Evolutionary conservation across 2,888 invertebrate species (phyloP).

Genomic region (Drosophila rellima): DNA sequence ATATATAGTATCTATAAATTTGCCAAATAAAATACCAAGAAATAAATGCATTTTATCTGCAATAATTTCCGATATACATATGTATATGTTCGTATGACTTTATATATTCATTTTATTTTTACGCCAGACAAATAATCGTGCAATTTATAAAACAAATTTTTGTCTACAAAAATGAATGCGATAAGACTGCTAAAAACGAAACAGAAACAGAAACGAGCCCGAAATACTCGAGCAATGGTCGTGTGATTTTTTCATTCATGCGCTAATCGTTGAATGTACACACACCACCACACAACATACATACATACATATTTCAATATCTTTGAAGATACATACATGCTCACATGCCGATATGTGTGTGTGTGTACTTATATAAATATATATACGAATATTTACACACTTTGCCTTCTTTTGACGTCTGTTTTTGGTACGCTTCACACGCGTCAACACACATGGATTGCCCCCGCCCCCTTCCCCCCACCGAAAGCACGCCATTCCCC

Average conservation of each 20-base stretch:
- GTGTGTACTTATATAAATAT: constrained; percentile 16
- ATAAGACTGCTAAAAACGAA: constrained; percentile 18
- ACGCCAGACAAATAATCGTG: constrained; percentile 56
- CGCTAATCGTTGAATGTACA: constrained; percentile 66
- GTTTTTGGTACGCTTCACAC: constrained; percentile 53
- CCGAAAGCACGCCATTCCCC: background rate
- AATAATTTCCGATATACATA: constrained; percentile 18
- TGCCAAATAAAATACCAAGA: constrained; percentile 31
- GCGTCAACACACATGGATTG: constrained; percentile 60
- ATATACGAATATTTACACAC: constrained; percentile 39
- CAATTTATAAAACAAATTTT: constrained; percentile 41
- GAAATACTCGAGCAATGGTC: constrained; percentile 49
- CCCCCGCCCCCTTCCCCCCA: constrained; percentile 5
- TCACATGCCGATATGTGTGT: constrained; percentile 6
- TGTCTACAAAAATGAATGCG: constrained; percentile 23
- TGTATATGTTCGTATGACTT: background rate
- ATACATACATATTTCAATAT: constrained; percentile 30
- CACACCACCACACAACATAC: background rate
- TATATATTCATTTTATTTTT: constrained; percentile 43
- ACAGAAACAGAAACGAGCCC: constrained; percentile 6
- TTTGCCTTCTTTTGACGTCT: constrained; percentile 56
- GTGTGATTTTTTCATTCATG: constrained; percentile 75
- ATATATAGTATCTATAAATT: constrained; percentile 37
- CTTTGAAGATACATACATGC: constrained; percentile 26
- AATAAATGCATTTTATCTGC: constrained; percentile 50